Conservation (phyloP, 1,140 invertebrate genomes). For the Lepidurus couesii region DNA sequence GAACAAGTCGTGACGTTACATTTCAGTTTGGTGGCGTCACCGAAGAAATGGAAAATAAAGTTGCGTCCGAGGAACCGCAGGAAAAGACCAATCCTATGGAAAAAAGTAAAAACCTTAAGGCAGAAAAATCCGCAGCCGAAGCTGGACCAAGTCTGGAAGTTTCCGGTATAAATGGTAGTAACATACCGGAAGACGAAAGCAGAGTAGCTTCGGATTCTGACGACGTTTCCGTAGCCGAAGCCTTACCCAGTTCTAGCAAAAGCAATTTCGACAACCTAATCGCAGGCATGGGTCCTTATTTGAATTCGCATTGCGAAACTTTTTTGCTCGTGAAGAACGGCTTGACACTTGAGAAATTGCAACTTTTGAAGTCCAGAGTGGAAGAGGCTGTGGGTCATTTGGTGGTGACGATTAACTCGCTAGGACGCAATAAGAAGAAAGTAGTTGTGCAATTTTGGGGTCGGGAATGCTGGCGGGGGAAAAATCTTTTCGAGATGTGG, state of each 20-base stretch:
- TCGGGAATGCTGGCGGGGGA: neutral
- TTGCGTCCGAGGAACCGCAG: no score
- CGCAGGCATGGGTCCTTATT: neutral
- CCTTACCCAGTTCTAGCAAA: neutral
- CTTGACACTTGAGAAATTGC: neutral
- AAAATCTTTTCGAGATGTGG: neutral
- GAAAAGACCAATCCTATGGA: no score
- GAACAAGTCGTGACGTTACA: no score
- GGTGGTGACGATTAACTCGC: neutral
- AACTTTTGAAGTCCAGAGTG: neutral
- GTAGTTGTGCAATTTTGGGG: neutral
- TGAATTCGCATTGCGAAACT: neutral
- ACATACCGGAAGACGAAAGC: neutral
- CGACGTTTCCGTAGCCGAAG: neutral
- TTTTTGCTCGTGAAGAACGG: neutral
- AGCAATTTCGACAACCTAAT: neutral
- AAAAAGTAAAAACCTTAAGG: no score
- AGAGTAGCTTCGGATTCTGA: neutral
- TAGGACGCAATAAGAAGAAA: neutral
- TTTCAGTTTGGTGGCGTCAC: no score
- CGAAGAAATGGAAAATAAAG: no score
- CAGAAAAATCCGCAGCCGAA: neutral
- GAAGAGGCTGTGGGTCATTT: constrained; percentile 14
- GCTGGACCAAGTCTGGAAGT: neutral
- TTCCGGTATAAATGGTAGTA: neutral